Conservation (phyloP, 2,797 vertebrate genomes). For the Bradypus variegatus region DNA sequence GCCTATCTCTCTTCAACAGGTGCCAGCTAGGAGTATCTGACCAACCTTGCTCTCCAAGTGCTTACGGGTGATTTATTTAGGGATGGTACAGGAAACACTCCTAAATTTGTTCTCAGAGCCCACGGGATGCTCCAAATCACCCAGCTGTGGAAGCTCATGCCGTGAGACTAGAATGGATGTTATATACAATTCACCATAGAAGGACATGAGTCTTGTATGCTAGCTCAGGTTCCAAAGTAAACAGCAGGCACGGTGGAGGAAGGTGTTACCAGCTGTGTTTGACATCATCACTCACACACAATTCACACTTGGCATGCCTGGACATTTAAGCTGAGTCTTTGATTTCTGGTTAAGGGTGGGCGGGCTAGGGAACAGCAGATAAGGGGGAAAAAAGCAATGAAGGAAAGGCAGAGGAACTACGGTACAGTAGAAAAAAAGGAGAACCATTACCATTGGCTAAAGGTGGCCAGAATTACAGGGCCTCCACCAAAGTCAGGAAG, state of each 20-base stretch:
- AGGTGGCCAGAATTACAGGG: background rate
- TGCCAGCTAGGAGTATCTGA: background rate
- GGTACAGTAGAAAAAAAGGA: background rate
- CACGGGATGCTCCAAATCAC: background rate
- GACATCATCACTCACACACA: background rate
- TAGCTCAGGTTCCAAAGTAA: background rate
- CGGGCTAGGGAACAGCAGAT: background rate
- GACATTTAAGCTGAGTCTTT: background rate
- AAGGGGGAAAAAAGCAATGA: background rate
- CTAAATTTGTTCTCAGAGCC: background rate
- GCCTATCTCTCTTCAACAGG: background rate
- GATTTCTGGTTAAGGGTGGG: background rate
- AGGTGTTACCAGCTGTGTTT: background rate
- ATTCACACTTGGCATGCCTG: background rate
- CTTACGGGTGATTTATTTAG: background rate
- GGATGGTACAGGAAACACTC: background rate
- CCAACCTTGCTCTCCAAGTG: background rate
- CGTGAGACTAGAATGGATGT: background rate
- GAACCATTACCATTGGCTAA: background rate
- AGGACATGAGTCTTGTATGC: background rate
- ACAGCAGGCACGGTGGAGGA: background rate
- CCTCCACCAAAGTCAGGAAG: background rate
- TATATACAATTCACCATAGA: background rate
- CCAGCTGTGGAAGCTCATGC: background rate
- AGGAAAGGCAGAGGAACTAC: background rate